These are phyloP conservation scores for Protodeltote pygarga DNA, from an alignment of 2,888 invertebrate genomes.

Conservation along the genomic window DNA sequence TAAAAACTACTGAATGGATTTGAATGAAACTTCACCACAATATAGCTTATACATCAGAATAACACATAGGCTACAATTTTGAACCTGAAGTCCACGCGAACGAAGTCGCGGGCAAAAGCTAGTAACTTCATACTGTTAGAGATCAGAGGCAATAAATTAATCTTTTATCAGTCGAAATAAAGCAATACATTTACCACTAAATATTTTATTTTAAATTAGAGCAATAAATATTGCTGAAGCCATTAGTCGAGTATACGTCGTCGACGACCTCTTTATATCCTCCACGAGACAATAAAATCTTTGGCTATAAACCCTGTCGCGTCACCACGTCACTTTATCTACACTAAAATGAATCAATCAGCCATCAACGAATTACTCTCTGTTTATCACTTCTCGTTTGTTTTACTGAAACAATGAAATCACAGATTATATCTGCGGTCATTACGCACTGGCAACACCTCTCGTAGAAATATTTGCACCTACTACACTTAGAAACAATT, in stretches of 20 bases:
- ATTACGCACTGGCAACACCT: constrained; percentile 38
- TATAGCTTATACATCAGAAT: too few species aligned
- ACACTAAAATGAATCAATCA: constrained; percentile 77
- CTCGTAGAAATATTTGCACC: constrained; percentile 25
- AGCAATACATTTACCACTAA: constrained; percentile 43
- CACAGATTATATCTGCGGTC: constrained; percentile 47
- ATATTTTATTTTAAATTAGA: constrained; percentile 52
- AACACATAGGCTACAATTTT: too few species aligned
- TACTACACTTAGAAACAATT: constrained; percentile 54
- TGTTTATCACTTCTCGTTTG: constrained; percentile 58
- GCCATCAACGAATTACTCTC: constrained; percentile 63
- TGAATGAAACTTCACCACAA: too few species aligned
- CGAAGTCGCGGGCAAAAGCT: too few species aligned
- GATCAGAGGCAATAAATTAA: constrained; percentile 33
- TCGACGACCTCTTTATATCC: constrained; percentile 58
- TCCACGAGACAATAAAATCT: constrained; percentile 72
- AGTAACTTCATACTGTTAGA: constrained; percentile 21
- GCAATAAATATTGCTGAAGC: constrained; percentile 58
- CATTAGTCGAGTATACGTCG: constrained; percentile 51
- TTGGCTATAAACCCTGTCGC: constrained; percentile 63
- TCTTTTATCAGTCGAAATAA: constrained; percentile 36
- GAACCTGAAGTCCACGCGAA: too few species aligned
- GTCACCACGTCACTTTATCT: constrained; percentile 68
- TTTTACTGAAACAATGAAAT: constrained; percentile 50
- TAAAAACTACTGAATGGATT: too few species aligned